These are phyloP conservation scores for Drosophila putrida DNA, from an alignment of 2,888 invertebrate genomes.

Conservation along the genomic window DNA sequence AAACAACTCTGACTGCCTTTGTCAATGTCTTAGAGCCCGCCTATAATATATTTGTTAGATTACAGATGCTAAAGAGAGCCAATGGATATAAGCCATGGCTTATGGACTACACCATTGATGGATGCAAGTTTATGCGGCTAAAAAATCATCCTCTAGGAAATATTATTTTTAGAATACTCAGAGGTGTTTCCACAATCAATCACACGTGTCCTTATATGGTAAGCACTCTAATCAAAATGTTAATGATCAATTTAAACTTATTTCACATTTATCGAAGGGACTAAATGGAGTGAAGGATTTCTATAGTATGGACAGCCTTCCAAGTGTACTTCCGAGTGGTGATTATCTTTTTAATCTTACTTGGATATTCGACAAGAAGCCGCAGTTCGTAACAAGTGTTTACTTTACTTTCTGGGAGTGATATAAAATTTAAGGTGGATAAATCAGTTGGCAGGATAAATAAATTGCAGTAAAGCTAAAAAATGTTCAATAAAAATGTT, in stretches of 20 bases:
- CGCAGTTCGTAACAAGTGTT: too few species aligned
- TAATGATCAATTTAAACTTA: not conserved
- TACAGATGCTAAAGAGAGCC: constrained; percentile 18
- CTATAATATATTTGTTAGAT: constrained; percentile 11
- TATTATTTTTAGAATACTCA: constrained; percentile 16
- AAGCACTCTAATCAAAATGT: not conserved
- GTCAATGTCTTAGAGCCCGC: constrained; percentile 6
- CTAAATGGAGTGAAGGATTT: constrained; percentile 9
- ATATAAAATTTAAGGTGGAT: too few species aligned
- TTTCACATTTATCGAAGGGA: not conserved
- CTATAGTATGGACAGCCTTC: too few species aligned
- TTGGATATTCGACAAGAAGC: too few species aligned
- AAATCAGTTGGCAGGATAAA: too few species aligned
- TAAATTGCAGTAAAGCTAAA: too few species aligned
- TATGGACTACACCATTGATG: constrained; percentile 15
- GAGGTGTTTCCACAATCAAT: constrained; percentile 25
- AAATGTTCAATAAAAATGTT: too few species aligned
- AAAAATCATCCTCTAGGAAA: constrained; percentile 19
- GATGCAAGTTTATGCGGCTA: constrained; percentile 15
- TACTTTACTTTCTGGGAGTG: too few species aligned
- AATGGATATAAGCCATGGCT: constrained; percentile 41
- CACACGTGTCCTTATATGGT: constrained; percentile 39
- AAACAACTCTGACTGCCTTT: constrained; percentile 22
- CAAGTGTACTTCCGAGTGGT: too few species aligned
- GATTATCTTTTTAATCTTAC: too few species aligned